A percentile compares a stretch with the other conserved stretches of the same genome.
Conservation (phyloP, 2,888 invertebrate species). For the Panopea generosa region DNA sequence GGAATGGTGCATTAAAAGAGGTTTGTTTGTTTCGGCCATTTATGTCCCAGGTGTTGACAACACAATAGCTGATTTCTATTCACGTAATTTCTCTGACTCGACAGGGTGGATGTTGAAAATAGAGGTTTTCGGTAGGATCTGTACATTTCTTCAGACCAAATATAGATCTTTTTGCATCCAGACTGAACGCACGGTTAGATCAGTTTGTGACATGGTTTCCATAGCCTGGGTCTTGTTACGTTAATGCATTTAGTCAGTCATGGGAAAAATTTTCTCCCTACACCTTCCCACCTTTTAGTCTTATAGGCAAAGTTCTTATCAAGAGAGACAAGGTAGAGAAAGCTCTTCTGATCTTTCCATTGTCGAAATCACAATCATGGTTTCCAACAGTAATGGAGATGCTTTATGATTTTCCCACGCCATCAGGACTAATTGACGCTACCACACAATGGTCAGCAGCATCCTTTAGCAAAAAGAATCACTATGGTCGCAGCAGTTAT, state of each 20-base stretch:
- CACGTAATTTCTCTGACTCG: too few species aligned
- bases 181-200: too few species aligned
- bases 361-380: background rate
- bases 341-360: background rate
- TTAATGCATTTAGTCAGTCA: too few species aligned
- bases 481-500: too few species aligned
- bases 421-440: conserved; percentile 2
- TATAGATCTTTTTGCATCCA: conserved; percentile 37
- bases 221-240: too few species aligned
- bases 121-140: conserved; percentile 26
- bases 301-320: background rate
- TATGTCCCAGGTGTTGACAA: too few species aligned
- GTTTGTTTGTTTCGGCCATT: too few species aligned
- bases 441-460: conserved; percentile 8
- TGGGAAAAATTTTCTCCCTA: conserved; percentile 23
- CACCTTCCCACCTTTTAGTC: conserved; percentile 9
- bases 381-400: too few species aligned
- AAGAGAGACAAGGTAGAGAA: background rate
- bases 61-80: too few species aligned
- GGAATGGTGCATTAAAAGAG: too few species aligned
- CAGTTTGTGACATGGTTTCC: conserved; percentile 27
- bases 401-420: too few species aligned
- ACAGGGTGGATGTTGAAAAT: conserved; percentile 48
- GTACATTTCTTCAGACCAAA: conserved; percentile 34
- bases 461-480: too few species aligned